Evolutionary conservation across 1,140 invertebrate genomes (phyloP).

Genomic region (Zaprionus lachaisei): DNA sequence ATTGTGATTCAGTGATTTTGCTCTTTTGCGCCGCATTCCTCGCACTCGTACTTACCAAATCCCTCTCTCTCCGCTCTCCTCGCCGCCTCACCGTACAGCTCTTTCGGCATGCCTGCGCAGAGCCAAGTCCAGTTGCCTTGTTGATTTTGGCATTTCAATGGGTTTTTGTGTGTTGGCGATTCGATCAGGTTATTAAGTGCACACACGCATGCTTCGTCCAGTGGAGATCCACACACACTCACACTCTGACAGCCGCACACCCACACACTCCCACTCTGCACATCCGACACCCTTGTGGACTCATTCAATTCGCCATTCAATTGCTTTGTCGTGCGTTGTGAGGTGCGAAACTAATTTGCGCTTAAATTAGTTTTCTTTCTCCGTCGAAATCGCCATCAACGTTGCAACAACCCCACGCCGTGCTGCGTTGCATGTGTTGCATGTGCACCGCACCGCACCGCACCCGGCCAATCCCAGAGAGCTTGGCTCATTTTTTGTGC

Average conservation of each 20-base stretch:
- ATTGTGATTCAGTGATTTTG: conserved; percentile 82
- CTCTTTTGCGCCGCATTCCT: conserved; percentile 55
- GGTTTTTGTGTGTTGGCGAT: conserved; percentile 78
- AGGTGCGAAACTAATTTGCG: conserved; percentile 82
- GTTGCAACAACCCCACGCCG: conserved; percentile 48
- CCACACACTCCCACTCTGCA: background rate
- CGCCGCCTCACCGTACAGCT: background rate
- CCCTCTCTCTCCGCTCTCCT: background rate
- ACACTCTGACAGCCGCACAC: conserved; percentile 8
- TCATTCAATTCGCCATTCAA: conserved; percentile 67
- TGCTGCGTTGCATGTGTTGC: conserved; percentile 35
- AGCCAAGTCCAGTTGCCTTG: conserved; percentile 54
- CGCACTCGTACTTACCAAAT: background rate
- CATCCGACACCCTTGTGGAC: conserved; percentile 18
- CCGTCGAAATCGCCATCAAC: conserved; percentile 63
- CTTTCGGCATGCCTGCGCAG: conserved; percentile 3
- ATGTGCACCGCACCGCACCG: background rate
- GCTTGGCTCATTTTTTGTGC: conserved; percentile 41
- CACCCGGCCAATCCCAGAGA: conserved; percentile 21
- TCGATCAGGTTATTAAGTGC: conserved; percentile 81
- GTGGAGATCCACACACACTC: conserved; percentile 16
- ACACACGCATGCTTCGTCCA: conserved; percentile 57
- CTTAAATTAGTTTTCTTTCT: conserved; percentile 82
- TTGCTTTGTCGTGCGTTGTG: conserved; percentile 69
- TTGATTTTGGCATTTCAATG: conserved; percentile 81